Percentiles rank a stretch among this genome's conserved stretches.
phyloP scores from a whole-genome alignment of 2,888 invertebrate genomes.

The Aplocera efformata region DNA sequence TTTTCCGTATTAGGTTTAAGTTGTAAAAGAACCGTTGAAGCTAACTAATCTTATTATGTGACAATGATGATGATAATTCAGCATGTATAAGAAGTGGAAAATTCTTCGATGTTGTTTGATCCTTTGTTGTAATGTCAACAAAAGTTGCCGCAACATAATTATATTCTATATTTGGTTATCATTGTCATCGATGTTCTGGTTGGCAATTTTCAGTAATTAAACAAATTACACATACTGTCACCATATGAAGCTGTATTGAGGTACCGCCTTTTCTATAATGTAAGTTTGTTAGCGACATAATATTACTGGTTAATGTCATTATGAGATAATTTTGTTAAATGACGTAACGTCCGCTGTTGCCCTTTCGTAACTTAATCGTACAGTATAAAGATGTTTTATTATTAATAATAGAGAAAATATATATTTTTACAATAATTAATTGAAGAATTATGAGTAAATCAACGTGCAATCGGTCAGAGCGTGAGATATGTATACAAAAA shows the following conservation, averaged over 20 bases:
- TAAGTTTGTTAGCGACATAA: no score
- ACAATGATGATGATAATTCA: neutral
- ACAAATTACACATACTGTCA: neutral
- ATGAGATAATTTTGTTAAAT: neutral
- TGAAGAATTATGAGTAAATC: no score
- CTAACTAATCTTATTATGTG: neutral
- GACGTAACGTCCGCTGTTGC: neutral
- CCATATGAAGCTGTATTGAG: no score
- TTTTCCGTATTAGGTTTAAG: slow-evolving; percentile 9
- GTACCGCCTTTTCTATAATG: no score
- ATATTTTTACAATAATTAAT: no score
- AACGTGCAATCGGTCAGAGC: no score
- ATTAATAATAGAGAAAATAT: no score
- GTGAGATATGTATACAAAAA: no score
- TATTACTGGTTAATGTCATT: slow-evolving; percentile 7
- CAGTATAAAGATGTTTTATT: no score
- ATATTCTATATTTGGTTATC: slow-evolving; percentile 15
- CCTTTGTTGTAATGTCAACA: no score
- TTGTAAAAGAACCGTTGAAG: slow-evolving; percentile 2
- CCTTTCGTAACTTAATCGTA: neutral
- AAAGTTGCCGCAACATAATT: neutral
- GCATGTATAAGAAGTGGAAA: no score
- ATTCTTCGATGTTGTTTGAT: no score
- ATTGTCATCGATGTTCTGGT: neutral
- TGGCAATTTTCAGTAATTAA: neutral